A percentile compares a stretch with the other conserved stretches of the same genome.
Conservation (phyloP, 2,888 invertebrate genomes). For the Agonopterix arenella region DNA sequence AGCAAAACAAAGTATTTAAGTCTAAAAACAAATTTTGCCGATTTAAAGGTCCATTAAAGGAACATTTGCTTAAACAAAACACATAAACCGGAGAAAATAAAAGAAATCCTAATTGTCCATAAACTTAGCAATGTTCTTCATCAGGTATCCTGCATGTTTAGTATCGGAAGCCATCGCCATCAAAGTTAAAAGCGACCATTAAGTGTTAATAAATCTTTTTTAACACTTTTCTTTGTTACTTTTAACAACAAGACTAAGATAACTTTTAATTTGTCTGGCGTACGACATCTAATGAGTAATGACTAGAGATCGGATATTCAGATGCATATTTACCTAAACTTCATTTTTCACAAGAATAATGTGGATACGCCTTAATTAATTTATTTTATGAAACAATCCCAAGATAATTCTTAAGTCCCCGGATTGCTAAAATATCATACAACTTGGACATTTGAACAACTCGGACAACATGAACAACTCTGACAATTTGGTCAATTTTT, state of each 20-base stretch:
- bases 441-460: too few relatives aligned
- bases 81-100: constrained; percentile 5
- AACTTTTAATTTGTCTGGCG: not conserved
- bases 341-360: too few relatives aligned
- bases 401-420: too few relatives aligned
- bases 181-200: constrained; percentile 42
- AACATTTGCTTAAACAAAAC: constrained; percentile 18
- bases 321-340: too few relatives aligned
- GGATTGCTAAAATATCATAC: too few relatives aligned
- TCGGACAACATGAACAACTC: too few relatives aligned
- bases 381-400: too few relatives aligned
- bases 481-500: too few relatives aligned
- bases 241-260: not conserved
- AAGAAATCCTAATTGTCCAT: constrained; percentile 8
- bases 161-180: constrained; percentile 36
- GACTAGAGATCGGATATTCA: too few relatives aligned
- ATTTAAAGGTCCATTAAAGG: not conserved
- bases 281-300: too few relatives aligned
- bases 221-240: constrained; percentile 19
- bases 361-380: too few relatives aligned
- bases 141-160: constrained; percentile 28
- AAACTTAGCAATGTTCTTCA: constrained; percentile 17
- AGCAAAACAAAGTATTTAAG: too few relatives aligned
- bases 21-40: not conserved
- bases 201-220: constrained; percentile 41